Evolutionary conservation across 2,113 vertebrate genomes (phyloP).

Genomic region (Sphyrna mokarran): DNA sequence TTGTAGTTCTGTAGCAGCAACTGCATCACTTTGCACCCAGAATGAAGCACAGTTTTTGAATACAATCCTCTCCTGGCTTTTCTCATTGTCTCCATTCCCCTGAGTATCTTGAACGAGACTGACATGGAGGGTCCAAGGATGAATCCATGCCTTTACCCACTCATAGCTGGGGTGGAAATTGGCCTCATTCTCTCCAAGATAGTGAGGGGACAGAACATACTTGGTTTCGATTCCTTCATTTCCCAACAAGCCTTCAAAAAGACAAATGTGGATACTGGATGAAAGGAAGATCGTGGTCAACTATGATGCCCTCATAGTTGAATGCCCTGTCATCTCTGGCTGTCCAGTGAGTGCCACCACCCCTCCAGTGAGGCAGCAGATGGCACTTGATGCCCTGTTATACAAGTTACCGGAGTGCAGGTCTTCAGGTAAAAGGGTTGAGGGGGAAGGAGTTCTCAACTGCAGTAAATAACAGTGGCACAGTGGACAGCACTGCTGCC

Average conservation of each 20-base stretch:
- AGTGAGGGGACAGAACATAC: not conserved
- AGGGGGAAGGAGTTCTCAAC: not conserved
- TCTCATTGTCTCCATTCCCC: not conserved
- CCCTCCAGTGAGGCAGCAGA: not conserved
- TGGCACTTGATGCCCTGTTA: not conserved
- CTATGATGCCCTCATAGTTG: not conserved
- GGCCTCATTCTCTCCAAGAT: not conserved
- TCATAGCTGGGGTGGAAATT: not conserved
- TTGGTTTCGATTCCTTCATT: not conserved
- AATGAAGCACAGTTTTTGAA: not conserved
- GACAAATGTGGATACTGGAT: not conserved
- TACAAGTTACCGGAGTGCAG: not conserved
- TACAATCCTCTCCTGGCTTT: not conserved
- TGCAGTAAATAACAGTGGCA: too few species aligned
- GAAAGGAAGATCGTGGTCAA: not conserved
- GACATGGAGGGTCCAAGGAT: not conserved
- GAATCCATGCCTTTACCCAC: not conserved
- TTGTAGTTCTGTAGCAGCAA: not conserved
- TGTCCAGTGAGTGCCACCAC: not conserved
- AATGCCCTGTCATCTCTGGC: not conserved
- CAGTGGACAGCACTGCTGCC: too few species aligned
- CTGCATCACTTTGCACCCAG: not conserved
- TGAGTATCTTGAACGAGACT: not conserved
- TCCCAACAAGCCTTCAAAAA: not conserved
- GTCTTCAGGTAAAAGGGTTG: not conserved